Base-by-base conservation (phyloP, 2,888 invertebrate genomes). In the Ophion ventricosus region DNA sequence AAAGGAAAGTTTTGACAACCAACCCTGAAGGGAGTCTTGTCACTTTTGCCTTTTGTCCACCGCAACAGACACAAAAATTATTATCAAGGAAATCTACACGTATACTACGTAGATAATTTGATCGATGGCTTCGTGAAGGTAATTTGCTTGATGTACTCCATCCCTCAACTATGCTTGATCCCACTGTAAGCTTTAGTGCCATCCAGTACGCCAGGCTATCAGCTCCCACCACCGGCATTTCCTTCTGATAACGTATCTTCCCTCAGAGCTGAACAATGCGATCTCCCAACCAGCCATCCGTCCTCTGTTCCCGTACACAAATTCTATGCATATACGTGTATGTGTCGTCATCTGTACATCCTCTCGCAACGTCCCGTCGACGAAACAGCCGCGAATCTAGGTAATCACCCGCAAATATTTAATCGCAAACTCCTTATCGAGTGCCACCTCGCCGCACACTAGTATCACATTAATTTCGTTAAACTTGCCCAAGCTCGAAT, bases 391-490 rank as follows among this genome's bases (percentile, higher is more conserved):
- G 40, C 70, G 59, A 78, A 81, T 81, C 78, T 40, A 57, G 54
- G 74, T 78, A 78, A 78, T 81, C 84, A 84, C 11, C 84, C 84
- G 78, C 81, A 78, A 74, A 84, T 77, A 80, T 82, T 74, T 82
- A 82, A 85, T 85, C 80, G 80, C 43, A 59, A 73, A 56, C 76
- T 80, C 85, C 85, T 82, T 85, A 85, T 85, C 85, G 69, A 59
- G 73, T 76, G 76, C 75, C 82, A 79, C 82, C 77, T 80, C 63
- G 63, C 69, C 76, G 84, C 54, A 57, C 74, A 63, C 69, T 70
- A 25, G 57, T 43, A 59, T 72, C 75, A 43, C 67, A 54, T 67
- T 74, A 67, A 57, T 73, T 73, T 29, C 74, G 77, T 85, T 76
- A 49, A 72, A 57, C 49, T 77, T 73, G 66, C 43, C 35, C 20